Conservation (phyloP, 1,140 invertebrate genomes). For the Sarcophaga bullata region DNA sequence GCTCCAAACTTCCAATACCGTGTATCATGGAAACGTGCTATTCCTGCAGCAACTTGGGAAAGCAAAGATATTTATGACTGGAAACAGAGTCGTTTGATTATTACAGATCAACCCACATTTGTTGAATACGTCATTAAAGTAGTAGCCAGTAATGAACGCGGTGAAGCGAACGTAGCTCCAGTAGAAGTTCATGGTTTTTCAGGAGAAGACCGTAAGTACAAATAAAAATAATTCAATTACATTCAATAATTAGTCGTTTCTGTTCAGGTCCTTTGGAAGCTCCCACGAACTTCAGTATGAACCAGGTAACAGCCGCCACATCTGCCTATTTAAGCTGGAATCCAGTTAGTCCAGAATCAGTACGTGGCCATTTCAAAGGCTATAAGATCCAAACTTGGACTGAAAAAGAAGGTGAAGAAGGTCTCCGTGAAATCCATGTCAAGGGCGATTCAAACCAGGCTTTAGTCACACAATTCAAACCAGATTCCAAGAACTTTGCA, state of each 20-base stretch:
- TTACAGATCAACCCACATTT: slow-evolving; percentile 91
- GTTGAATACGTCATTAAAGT: slow-evolving; percentile 92
- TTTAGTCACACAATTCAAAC: slow-evolving; percentile 86
- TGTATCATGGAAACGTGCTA: slow-evolving; percentile 86
- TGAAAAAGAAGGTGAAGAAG: slow-evolving; percentile 79
- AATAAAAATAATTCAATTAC: neutral
- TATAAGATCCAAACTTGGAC: slow-evolving; percentile 97
- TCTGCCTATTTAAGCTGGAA: slow-evolving; percentile 86
- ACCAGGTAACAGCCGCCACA: slow-evolving; percentile 77
- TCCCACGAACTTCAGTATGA: slow-evolving; percentile 85
- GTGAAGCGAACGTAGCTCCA: slow-evolving; percentile 85
- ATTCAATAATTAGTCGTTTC: neutral
- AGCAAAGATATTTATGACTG: slow-evolving; percentile 82
- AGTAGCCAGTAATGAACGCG: slow-evolving; percentile 88
- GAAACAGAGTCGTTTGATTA: slow-evolving; percentile 72
- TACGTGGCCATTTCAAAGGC: slow-evolving; percentile 92
- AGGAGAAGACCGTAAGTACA: slow-evolving; percentile 83
- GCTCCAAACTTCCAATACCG: slow-evolving; percentile 92
- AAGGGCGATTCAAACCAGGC: slow-evolving; percentile 77
- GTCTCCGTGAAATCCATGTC: slow-evolving; percentile 82
- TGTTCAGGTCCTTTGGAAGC: slow-evolving; percentile 76
- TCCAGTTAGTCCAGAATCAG: slow-evolving; percentile 78
- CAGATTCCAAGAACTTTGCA: slow-evolving; percentile 90
- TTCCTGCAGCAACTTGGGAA: slow-evolving; percentile 78
- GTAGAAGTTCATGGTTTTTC: slow-evolving; percentile 90